These are phyloP conservation scores for Chiridota heheva DNA, from an alignment of 35 echinoderm and acorn worm genomes.

Conservation along the genomic window DNA sequence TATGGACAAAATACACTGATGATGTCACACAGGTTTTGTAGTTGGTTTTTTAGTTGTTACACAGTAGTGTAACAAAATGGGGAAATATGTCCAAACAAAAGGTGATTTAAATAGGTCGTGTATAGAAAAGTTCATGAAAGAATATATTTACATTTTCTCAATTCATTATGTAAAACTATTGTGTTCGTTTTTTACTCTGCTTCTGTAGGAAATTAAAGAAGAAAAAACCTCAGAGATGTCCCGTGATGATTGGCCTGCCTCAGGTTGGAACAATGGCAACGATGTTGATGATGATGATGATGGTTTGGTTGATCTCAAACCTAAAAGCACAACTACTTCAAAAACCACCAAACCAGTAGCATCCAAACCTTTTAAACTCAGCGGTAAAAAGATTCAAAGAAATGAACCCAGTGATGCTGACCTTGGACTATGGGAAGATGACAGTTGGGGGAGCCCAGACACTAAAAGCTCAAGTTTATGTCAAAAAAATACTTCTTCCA, in stretches of 20 bases:
- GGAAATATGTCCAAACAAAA: too few species aligned
- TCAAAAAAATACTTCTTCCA: too few species aligned
- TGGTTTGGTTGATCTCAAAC: conserved; percentile 23
- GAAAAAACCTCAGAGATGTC: not conserved
- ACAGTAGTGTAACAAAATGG: too few species aligned
- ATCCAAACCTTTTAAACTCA: conserved; percentile 13
- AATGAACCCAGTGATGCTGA: conserved; percentile 34
- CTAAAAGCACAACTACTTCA: too few species aligned
- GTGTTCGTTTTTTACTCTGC: not conserved
- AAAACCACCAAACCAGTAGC: conserved; percentile 1
- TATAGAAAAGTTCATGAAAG: not conserved
- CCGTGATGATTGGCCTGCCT: not conserved
- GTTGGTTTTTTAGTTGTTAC: too few species aligned
- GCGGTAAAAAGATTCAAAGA: not conserved
- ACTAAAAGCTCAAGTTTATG: not conserved
- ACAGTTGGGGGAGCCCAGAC: conserved; percentile 8
- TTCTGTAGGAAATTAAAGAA: not conserved
- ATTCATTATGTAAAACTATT: not conserved
- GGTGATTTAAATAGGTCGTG: too few species aligned
- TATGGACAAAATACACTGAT: too few species aligned
- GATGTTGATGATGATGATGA: conserved; percentile 26
- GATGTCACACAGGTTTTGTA: too few species aligned
- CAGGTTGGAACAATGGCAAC: conserved; percentile 17
- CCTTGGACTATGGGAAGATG: conserved; percentile 18
- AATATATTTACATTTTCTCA: not conserved